These are phyloP conservation scores for Drosophila ironensis DNA, from an alignment of 1,140 invertebrate species.

Conservation along the genomic window DNA sequence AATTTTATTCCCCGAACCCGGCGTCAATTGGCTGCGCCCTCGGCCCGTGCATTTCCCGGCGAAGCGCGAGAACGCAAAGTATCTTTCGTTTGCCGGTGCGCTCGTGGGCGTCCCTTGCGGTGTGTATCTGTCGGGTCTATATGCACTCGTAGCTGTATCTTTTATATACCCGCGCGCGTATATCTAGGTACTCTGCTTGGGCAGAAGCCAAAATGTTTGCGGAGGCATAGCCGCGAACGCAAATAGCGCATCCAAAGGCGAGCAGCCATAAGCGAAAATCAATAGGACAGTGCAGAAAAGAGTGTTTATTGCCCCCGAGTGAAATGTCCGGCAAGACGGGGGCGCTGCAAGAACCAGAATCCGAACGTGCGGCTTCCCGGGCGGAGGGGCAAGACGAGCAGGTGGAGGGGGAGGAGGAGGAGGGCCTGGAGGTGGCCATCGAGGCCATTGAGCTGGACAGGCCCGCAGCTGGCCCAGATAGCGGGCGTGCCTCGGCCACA, in stretches of 20 bases:
- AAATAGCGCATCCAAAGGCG: slow-evolving; percentile 38
- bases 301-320: slow-evolving; percentile 32
- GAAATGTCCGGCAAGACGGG: slow-evolving; percentile 56
- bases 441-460: background rate
- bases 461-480: slow-evolving; percentile 29
- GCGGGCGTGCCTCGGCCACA: slow-evolving; percentile 64
- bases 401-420: slow-evolving; percentile 1
- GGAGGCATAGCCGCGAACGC: slow-evolving; percentile 21
- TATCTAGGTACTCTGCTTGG: slow-evolving; percentile 17
- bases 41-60: too few relatives aligned
- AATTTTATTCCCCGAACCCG: background rate
- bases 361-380: background rate
- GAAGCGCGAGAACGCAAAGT: background rate
- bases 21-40: too few relatives aligned
- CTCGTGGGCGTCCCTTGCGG: background rate
- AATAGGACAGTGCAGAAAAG: slow-evolving; percentile 28
- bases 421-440: slow-evolving; percentile 1
- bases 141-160: background rate
- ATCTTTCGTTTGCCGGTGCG: background rate
- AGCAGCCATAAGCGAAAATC: slow-evolving; percentile 38
- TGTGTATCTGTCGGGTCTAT: slow-evolving; percentile 9
- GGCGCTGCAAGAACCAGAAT: background rate
- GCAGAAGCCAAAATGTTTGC: slow-evolving; percentile 38
- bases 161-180: background rate
- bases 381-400: too few relatives aligned